Evolutionary conservation across 2,888 invertebrate species (phyloP).

Genomic region (Drosophila prostipennis): DNA sequence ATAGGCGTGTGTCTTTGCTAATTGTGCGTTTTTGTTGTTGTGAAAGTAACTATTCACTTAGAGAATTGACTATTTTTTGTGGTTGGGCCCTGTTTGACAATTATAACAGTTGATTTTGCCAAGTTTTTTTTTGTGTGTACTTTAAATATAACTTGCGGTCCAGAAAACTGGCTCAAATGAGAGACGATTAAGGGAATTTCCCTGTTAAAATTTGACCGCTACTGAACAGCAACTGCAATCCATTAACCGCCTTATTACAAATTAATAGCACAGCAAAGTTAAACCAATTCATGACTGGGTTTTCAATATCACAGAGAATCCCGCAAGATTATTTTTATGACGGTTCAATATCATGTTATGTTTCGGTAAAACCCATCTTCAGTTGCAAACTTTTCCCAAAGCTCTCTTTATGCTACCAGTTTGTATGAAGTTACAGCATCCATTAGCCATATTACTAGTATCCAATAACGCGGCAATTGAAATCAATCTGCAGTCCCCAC

Average conservation of each 20-base stretch:
- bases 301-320: not conserved
- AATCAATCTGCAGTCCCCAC: conserved; percentile 27
- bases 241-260: not conserved
- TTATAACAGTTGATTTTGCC: too few species aligned
- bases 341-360: conserved; percentile 1
- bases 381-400: conserved; percentile 11
- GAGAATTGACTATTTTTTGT: too few species aligned
- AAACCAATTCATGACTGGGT: not conserved
- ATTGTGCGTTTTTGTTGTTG: too few species aligned
- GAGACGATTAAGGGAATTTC: too few species aligned
- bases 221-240: not conserved
- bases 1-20: too few species aligned
- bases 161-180: too few species aligned
- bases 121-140: too few species aligned
- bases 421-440: not conserved
- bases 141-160: too few species aligned
- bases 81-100: too few species aligned
- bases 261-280: not conserved
- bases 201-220: too few species aligned
- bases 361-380: conserved; percentile 1
- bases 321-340: not conserved
- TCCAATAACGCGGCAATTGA: conserved; percentile 30
- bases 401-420: conserved; percentile 7
- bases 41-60: too few species aligned
- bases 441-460: conserved; percentile 30